These are phyloP conservation scores for Spilogale gracilis DNA, from an alignment of 2,113 vertebrate species.

Conservation along the genomic window DNA sequence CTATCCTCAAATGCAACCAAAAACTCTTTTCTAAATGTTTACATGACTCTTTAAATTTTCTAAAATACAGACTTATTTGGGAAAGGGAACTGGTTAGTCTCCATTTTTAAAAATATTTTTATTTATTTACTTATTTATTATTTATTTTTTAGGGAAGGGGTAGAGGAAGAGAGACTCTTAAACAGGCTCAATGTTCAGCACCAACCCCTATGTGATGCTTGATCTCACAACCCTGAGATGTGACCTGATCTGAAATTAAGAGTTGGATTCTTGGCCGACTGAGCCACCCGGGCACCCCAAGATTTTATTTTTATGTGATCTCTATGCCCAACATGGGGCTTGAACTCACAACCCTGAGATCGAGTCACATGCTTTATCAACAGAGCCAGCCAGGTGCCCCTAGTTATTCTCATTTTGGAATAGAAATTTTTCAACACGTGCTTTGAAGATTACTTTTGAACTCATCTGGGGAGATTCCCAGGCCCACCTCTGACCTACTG, in stretches of 20 bases:
- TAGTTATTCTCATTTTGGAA: background rate
- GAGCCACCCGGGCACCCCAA: background rate
- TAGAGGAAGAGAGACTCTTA: background rate
- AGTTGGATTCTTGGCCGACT: background rate
- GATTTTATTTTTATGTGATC: background rate
- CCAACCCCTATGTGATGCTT: background rate
- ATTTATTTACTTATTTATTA: background rate
- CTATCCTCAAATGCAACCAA: background rate
- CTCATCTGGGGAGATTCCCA: background rate
- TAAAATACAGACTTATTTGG: slow-evolving; percentile 5
- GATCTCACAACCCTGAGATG: background rate
- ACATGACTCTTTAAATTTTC: background rate
- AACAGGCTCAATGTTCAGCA: background rate
- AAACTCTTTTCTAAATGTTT: slow-evolving; percentile 46
- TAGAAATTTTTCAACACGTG: slow-evolving; percentile 24
- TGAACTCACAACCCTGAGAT: background rate
- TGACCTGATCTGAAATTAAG: background rate
- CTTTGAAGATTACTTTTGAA: slow-evolving; percentile 4
- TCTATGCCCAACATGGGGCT: background rate
- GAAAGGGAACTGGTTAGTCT: slow-evolving; percentile 1
- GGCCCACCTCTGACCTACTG: background rate
- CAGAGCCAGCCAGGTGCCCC: background rate
- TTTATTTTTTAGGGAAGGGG: background rate
- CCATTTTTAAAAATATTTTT: background rate
- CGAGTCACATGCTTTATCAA: background rate